Evolutionary conservation across 2,113 vertebrate genomes (phyloP).

Genomic region (Psophia crepitans): DNA sequence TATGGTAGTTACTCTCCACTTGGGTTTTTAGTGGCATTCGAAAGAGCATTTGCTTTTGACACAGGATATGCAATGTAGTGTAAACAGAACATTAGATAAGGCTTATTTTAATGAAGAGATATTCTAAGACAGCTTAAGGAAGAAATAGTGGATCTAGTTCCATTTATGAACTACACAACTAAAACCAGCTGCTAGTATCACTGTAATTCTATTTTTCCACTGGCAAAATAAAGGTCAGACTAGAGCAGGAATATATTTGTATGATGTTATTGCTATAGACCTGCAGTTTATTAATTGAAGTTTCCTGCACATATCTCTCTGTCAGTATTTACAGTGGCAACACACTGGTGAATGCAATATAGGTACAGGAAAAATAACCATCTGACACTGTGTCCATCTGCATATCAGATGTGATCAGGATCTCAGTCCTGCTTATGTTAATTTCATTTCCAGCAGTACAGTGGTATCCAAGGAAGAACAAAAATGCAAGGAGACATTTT

Average conservation of each 20-base stretch:
- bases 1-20: background rate
- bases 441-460: background rate
- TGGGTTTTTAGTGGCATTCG: background rate
- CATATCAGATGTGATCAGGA: background rate
- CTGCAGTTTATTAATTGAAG: background rate
- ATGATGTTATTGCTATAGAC: background rate
- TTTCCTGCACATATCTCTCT: background rate
- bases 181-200: background rate
- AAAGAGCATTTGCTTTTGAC: background rate
- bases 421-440: background rate
- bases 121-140: background rate
- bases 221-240: background rate
- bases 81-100: background rate
- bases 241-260: background rate
- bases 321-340: background rate
- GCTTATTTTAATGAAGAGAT: background rate
- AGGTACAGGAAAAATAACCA: background rate
- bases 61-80: background rate
- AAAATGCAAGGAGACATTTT: background rate
- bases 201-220: background rate
- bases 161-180: background rate
- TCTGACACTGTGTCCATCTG: background rate
- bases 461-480: background rate
- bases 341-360: background rate
- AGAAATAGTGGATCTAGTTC: background rate